Percentiles rank a stretch among this genome's conserved stretches.
Conservation (phyloP, 2,113 vertebrate species). For the Corydoras maculifer region DNA sequence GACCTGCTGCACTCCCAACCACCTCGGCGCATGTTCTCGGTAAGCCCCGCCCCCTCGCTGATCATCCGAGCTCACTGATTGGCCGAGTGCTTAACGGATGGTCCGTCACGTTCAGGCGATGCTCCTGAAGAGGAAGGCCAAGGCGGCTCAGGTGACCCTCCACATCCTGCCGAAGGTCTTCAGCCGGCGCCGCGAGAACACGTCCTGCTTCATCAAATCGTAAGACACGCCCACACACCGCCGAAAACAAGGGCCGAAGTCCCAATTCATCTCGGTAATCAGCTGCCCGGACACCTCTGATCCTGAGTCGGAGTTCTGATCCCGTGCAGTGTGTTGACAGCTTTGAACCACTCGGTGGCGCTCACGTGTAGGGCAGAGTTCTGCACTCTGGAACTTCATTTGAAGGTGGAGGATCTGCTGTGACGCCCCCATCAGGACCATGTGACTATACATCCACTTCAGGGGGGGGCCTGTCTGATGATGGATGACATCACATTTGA, state of each 20-base stretch:
- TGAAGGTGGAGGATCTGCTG: too few relatives aligned
- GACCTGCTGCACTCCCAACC: conserved; percentile 36
- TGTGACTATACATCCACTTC: too few relatives aligned
- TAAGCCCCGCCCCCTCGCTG: conserved; percentile 38
- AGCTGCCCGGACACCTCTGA: too few relatives aligned
- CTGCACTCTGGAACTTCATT: too few relatives aligned
- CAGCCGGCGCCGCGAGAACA: conserved; percentile 83
- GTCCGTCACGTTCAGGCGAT: conserved; percentile 59
- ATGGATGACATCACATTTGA: too few relatives aligned
- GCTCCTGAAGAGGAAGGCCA: conserved; percentile 69
- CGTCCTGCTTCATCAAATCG: conserved; percentile 71
- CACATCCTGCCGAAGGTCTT: conserved; percentile 80
- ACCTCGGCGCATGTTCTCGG: conserved; percentile 34
- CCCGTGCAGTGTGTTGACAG: not conserved
- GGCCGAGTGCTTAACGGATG: not conserved
- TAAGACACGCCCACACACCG: conserved; percentile 53
- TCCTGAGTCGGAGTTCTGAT: too few relatives aligned
- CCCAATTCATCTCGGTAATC: too few relatives aligned
- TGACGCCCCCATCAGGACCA: too few relatives aligned
- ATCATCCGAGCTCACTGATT: not conserved
- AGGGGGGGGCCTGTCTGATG: too few relatives aligned
- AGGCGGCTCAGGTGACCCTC: conserved; percentile 72
- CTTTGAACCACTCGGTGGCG: conserved; percentile 65
- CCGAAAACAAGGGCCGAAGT: too few relatives aligned
- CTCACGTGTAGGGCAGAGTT: conserved; percentile 47